Conservation (phyloP, 2,797 vertebrate genomes). For the Poeciliopsis infans region DNA sequence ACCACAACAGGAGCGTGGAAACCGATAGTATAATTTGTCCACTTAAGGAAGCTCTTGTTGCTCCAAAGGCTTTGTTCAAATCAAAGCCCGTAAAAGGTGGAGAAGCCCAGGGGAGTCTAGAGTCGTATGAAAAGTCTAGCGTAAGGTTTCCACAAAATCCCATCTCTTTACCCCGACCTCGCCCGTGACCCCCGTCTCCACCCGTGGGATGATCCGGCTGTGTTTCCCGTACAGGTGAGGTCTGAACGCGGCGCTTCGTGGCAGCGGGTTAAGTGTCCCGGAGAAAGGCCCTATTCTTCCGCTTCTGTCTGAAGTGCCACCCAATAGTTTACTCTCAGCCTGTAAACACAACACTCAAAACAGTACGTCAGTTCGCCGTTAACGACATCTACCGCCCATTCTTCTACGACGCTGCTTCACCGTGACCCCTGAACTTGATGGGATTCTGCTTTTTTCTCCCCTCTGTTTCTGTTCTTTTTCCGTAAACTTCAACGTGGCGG, state of each 20-base stretch:
- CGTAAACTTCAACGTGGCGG: slow-evolving; percentile 69
- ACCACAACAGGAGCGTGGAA: slow-evolving; percentile 70
- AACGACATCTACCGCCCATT: not conserved
- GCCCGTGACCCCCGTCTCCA: slow-evolving; percentile 39
- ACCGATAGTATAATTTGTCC: slow-evolving; percentile 91
- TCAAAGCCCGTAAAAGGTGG: slow-evolving; percentile 77
- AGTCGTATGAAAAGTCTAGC: slow-evolving; percentile 65
- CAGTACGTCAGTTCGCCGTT: not conserved
- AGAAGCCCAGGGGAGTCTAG: slow-evolving; percentile 60
- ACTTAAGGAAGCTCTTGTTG: slow-evolving; percentile 82
- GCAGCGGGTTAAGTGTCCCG: slow-evolving; percentile 83
- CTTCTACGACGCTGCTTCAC: slow-evolving; percentile 42
- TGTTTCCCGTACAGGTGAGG: slow-evolving; percentile 75
- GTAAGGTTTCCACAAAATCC: slow-evolving; percentile 71
- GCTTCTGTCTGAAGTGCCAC: slow-evolving; percentile 60
- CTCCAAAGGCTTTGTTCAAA: slow-evolving; percentile 77
- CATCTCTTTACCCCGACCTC: slow-evolving; percentile 60
- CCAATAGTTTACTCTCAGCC: slow-evolving; percentile 25
- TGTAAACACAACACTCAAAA: not conserved
- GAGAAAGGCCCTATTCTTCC: slow-evolving; percentile 76
- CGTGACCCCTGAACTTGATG: slow-evolving; percentile 50
- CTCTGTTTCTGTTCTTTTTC: slow-evolving; percentile 49
- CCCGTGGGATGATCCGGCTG: slow-evolving; percentile 55
- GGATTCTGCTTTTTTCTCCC: slow-evolving; percentile 30
- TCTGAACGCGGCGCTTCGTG: slow-evolving; percentile 65